Percentiles rank a stretch among this genome's conserved stretches.
Evolutionary conservation across 2,797 vertebrate species (phyloP).

Genomic region (Tarsius wallacei): DNA sequence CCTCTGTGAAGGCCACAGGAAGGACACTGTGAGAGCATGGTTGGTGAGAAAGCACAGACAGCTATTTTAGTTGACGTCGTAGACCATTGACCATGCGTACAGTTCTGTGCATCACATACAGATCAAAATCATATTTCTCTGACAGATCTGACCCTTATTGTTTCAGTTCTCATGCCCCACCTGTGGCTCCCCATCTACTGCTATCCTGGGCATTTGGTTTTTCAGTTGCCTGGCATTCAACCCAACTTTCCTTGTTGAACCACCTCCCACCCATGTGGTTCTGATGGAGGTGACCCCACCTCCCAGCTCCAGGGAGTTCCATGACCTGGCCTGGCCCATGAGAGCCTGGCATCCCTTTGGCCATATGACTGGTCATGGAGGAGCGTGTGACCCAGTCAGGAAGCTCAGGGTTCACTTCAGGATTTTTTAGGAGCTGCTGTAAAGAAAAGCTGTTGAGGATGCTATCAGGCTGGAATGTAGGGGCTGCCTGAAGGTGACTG

Average conservation of each 20-base stretch:
- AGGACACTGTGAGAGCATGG: not conserved
- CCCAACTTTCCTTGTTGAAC: not conserved
- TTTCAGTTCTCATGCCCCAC: not conserved
- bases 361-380: too few relatives aligned
- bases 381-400: not conserved
- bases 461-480: not conserved
- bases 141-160: accelerated
- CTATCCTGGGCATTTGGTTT: not conserved
- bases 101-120: not conserved
- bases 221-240: not conserved
- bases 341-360: not conserved
- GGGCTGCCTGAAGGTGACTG: too few relatives aligned
- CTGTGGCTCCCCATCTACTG: not conserved
- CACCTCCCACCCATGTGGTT: not conserved
- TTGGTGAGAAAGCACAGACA: not conserved
- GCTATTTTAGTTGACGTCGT: not conserved
- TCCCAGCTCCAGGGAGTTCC: not conserved
- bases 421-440: too few relatives aligned
- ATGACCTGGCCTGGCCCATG: not conserved
- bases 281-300: not conserved
- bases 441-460: not conserved
- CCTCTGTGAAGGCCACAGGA: not conserved
- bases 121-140: not conserved
- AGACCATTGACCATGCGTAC: not conserved
- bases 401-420: not conserved